Base-by-base conservation (phyloP, 30 jellyfish, hydroid and myxozoan genomes). In the Pelagia noctiluca region DNA sequence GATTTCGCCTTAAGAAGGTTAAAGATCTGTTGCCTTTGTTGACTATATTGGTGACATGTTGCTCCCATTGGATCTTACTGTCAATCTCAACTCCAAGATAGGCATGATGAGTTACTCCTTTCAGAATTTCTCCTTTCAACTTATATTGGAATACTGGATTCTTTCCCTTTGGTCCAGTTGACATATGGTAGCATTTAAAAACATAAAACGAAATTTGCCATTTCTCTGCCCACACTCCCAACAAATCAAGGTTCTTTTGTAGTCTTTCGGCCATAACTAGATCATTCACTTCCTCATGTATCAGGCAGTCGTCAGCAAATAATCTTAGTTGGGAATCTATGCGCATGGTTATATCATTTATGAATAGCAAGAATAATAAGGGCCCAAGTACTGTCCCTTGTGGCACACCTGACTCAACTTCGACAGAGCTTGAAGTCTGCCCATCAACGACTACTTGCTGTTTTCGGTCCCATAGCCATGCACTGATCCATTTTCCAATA, bases 381-480 rank as follows among this genome's bases (percentile, higher is more conserved):
- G 86, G 86, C 16, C 86, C 75, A 29, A 74, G 70, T n/a, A n/a
- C n/a, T n/a, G n/a, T n/a, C n/a, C n/a, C n/a, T n/a, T n/a, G n/a
- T n/a, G n/a, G n/a, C n/a, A 52, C 49, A 75, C 31, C 65, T 75
- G 32, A 75, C 54, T 33, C 32, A 75, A 75, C 75, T 42, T 35
- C 52, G 86, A 75, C 78, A 16, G 78, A 48, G 62, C 62, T 11
- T 48, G 62, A 75, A 75, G 86, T 75, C 30, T 22, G 57, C 49
- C 86, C 86, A 75, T 75, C 86, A 48, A 48, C 86, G 52, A 75
- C 86, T 75, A 75, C 76, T 50, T 75, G 86, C 75, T 75, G 76
- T 75, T 75, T 75, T 50, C 78, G 76, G 61, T 75, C 86, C 61
- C 86, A 75, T 75, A 75, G 52, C 54, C 86, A 53, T 75, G 73